Evolutionary conservation across 2,888 invertebrate genomes (phyloP).

Genomic region (Dichetophora obliterata): DNA sequence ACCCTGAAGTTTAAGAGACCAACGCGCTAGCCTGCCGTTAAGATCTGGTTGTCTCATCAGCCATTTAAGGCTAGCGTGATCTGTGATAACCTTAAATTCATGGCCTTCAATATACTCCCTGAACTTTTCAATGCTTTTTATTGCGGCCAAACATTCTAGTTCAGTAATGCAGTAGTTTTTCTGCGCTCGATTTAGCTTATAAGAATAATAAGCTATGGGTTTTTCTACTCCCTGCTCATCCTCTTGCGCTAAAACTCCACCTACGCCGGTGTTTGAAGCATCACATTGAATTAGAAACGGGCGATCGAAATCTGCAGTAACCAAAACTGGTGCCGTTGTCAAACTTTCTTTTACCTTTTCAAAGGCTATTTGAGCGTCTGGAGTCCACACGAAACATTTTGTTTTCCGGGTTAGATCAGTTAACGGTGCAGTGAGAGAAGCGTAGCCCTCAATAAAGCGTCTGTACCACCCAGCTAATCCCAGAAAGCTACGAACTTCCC

Average conservation of each 20-base stretch:
- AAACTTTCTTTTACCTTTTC: constrained; percentile 33
- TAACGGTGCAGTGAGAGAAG: constrained; percentile 32
- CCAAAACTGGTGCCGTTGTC: constrained; percentile 41
- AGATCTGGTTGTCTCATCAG: constrained; percentile 14
- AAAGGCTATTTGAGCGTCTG: constrained; percentile 40
- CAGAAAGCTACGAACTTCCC: constrained; percentile 43
- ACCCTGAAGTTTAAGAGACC: constrained; percentile 25
- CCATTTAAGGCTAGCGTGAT: constrained; percentile 21
- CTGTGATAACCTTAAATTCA: constrained; percentile 17
- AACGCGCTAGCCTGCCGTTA: constrained; percentile 18
- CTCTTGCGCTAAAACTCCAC: constrained; percentile 36
- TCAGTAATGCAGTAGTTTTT: constrained; percentile 35
- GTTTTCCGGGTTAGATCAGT: constrained; percentile 36
- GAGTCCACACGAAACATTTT: constrained; percentile 36
- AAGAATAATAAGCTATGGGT: constrained; percentile 40
- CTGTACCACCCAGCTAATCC: constrained; percentile 48
- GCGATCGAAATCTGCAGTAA: constrained; percentile 41
- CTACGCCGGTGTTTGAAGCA: constrained; percentile 37
- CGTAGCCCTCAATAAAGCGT: constrained; percentile 34
- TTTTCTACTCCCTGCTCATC: constrained; percentile 33
- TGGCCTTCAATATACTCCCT: constrained; percentile 10
- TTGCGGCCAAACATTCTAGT: constrained; percentile 35
- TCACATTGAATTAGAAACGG: constrained; percentile 43
- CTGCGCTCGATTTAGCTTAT: constrained; percentile 45
- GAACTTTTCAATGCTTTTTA: constrained; percentile 25